Evolutionary conservation across 2,888 invertebrate species (phyloP).

Genomic region (Platycheirus rosarum): DNA sequence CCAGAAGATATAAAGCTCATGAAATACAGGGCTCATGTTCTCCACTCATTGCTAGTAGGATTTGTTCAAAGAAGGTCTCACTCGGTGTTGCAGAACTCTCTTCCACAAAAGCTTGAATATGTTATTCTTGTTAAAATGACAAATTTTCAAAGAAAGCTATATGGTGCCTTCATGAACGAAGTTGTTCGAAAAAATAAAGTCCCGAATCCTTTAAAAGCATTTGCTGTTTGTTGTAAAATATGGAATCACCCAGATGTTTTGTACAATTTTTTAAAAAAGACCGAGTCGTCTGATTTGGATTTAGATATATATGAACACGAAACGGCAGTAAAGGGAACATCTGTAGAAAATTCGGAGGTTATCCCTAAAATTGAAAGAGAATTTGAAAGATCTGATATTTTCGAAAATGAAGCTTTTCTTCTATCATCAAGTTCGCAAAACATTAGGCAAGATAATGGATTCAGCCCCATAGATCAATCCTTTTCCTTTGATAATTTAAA

Average conservation of each 20-base stretch:
- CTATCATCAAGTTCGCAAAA: neutral
- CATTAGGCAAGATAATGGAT: slow-evolving; percentile 39
- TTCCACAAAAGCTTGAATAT: slow-evolving; percentile 97
- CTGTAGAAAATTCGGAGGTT: neutral
- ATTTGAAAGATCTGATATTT: neutral
- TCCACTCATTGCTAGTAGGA: slow-evolving; percentile 96
- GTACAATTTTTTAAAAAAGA: slow-evolving; percentile 93
- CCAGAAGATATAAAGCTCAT: slow-evolving; percentile 96
- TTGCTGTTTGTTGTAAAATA: slow-evolving; percentile 99
- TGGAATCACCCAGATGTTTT: slow-evolving; percentile 98
- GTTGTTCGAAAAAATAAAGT: slow-evolving; percentile 93
- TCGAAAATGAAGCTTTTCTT: neutral
- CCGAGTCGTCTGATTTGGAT: slow-evolving; percentile 90
- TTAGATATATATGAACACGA: slow-evolving; percentile 90
- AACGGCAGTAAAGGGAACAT: slow-evolving; percentile 35
- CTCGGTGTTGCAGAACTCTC: slow-evolving; percentile 93
- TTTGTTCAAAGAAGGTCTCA: slow-evolving; percentile 98
- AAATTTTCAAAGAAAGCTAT: slow-evolving; percentile 93
- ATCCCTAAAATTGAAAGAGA: neutral
- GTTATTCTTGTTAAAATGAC: slow-evolving; percentile 96
- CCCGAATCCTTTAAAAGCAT: slow-evolving; percentile 98
- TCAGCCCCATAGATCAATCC: neutral
- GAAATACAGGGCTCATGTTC: slow-evolving; percentile 96
- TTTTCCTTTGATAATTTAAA: slow-evolving; percentile 75
- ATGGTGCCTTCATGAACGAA: slow-evolving; percentile 96